Conservation (phyloP, 2,888 invertebrate genomes). For the Drosophila kuntzei region DNA sequence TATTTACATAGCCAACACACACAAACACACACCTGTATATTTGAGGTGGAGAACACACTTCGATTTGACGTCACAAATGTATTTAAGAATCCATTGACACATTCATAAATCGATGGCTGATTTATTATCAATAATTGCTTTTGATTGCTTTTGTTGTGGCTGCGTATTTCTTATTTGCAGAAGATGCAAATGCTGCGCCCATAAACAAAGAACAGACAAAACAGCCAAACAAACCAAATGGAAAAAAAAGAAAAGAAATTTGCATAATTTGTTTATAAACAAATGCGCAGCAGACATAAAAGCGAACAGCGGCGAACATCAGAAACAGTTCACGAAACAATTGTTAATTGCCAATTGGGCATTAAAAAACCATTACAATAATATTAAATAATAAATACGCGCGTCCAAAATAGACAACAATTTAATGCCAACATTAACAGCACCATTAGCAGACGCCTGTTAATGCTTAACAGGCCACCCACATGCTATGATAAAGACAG, state of each 20-base stretch:
- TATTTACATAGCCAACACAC: constrained; percentile 54
- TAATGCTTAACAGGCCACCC: constrained; percentile 14
- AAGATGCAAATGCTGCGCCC: constrained; percentile 36
- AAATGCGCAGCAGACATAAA: constrained; percentile 69
- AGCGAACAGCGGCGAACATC: constrained; percentile 49
- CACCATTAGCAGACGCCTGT: constrained; percentile 21
- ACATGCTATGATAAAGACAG: not conserved
- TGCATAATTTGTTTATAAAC: constrained; percentile 74
- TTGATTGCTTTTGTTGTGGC: constrained; percentile 66
- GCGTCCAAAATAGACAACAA: constrained; percentile 5
- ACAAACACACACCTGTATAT: constrained; percentile 9
- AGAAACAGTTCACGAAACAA: constrained; percentile 35
- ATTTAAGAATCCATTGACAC: constrained; percentile 76
- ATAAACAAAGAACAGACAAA: constrained; percentile 49
- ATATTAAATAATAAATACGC: constrained; percentile 40
- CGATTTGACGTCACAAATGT: constrained; percentile 68
- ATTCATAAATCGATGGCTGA: constrained; percentile 77
- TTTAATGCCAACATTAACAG: constrained; percentile 3
- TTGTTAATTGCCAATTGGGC: constrained; percentile 25
- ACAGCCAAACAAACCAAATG: constrained; percentile 37
- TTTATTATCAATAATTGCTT: constrained; percentile 77
- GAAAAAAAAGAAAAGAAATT: constrained; percentile 11
- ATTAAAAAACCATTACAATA: constrained; percentile 50
- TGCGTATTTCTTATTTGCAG: constrained; percentile 21
- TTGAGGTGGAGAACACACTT: constrained; percentile 16